Conservation (phyloP, 2,888 invertebrate species). For the Lucinisca nassula region DNA sequence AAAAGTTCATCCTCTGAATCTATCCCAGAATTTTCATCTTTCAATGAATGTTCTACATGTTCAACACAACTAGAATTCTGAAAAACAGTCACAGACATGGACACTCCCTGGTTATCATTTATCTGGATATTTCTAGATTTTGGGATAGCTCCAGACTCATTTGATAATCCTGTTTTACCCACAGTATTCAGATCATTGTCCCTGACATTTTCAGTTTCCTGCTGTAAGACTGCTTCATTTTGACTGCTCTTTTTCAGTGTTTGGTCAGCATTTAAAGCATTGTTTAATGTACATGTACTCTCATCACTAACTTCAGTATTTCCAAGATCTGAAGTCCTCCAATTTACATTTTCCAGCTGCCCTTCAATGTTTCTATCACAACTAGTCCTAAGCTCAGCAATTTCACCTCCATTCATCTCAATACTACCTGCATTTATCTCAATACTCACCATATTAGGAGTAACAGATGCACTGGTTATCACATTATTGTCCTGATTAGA, state of each 20-base stretch:
- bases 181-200: not conserved
- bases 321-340: not conserved
- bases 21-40: not conserved
- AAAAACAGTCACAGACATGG: not conserved
- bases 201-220: not conserved
- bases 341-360: not conserved
- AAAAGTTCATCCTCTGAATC: slow-evolving; percentile 79
- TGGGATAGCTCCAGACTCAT: not conserved
- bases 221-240: not conserved
- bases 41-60: not conserved
- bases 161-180: not conserved
- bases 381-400: not conserved
- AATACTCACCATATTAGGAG: too few relatives aligned
- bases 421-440: too few relatives aligned
- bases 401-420: too few relatives aligned
- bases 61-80: not conserved
- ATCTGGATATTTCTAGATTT: not conserved
- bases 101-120: not conserved
- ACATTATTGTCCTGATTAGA: not conserved
- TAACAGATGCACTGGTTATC: not conserved
- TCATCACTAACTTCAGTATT: not conserved
- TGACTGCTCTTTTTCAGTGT: not conserved
- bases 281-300: too few relatives aligned
- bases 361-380: not conserved
- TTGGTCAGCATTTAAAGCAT: too few relatives aligned